Conservation (phyloP, 92 coral and sea anemone genomes). For the Ricordea florida region DNA sequence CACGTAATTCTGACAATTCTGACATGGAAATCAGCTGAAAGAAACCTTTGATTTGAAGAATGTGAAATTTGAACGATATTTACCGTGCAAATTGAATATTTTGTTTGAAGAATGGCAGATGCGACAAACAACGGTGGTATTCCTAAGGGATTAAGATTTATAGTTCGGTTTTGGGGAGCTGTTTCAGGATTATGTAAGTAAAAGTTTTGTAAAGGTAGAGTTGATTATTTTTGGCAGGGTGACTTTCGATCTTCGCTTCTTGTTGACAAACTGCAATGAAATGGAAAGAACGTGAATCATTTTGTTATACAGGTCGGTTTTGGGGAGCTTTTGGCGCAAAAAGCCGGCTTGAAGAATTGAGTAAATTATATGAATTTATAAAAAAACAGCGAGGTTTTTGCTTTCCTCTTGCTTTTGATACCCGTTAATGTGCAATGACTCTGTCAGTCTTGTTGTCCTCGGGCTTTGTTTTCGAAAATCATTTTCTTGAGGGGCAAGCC, state of each 20-base stretch:
- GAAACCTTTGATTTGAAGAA: conserved; percentile 10
- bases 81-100: neutral
- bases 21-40: conserved; percentile 26
- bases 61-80: neutral
- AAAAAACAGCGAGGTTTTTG: no score
- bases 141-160: conserved; percentile 83
- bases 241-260: neutral
- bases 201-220: neutral
- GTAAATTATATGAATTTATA: no score
- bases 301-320: no score
- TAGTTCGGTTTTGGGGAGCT: conserved; percentile 95
- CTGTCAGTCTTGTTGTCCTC: no score
- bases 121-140: conserved; percentile 53
- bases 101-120: conserved; percentile 61
- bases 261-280: neutral
- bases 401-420: no score
- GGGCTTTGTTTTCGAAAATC: no score
- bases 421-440: no score
- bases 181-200: conserved; percentile 95
- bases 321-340: no score
- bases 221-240: neutral
- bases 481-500: no score
- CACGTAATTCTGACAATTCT: neutral
- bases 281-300: no score
- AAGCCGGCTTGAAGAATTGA: no score